Base-by-base conservation (phyloP, 92 coral and sea anemone genomes). In the Micromussa lordhowensis region DNA sequence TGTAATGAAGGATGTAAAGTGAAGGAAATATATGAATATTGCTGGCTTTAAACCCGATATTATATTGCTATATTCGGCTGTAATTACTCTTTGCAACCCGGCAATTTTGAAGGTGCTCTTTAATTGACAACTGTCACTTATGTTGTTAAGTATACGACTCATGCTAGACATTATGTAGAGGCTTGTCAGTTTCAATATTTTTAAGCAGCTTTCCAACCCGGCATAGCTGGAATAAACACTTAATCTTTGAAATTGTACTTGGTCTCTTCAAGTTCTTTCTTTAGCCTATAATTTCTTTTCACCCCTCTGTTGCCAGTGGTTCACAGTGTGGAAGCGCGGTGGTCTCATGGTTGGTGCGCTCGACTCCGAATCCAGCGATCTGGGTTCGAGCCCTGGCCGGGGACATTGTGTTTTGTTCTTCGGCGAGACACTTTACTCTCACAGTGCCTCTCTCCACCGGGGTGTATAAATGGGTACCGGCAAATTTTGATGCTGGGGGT, bases 11-110 rank as follows among this genome's bases (percentile, higher is more conserved):
- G 95, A 2, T 93, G 95, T 40, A 78, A 38, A 32, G 66, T 49
- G 1, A 93, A 87, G 31, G 95, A 93, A 84, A 64, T 93, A 17
- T 22, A 58, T 55, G 95, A 93, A 87, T 93, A 93, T 71, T 93
- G 95, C 87, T 38, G 82, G 75, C 77, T 51, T 24, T 54, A 40
- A 11, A 70, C 16, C 26, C 18, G n/a, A 10, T 26, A 66, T 2
- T 44, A 44, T 7, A 9, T 44, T 13, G 51, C 51, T 44, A 44
- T 44, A 44, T 44, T 44, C 13, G 51, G 51, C 10, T 8, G 8
- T 8, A 44, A 44, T 44, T 44, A 8, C 51, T 44, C 51, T 44
- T 44, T 44, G 51, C 51, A 44, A 8, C 0, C 51, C 51, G 51
- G 51, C 10, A 44, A 44, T 44, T 44, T 44, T 44, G 10, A 58